phyloP scores from a whole-genome alignment of 2,888 invertebrate genomes.

The Chrysina gloriosa region DNA sequence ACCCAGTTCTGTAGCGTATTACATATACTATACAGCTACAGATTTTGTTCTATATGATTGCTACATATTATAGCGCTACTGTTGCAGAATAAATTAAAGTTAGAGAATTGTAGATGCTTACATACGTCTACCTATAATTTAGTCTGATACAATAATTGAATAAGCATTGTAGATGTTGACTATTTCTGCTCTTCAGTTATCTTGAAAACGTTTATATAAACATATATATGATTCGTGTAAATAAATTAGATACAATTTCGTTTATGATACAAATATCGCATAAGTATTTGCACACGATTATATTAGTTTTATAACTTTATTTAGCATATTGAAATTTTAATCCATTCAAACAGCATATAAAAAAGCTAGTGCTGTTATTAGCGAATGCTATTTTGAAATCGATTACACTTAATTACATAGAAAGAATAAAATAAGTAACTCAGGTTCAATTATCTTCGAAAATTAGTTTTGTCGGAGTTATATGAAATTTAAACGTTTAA shows the following conservation, averaged over 20 bases:
- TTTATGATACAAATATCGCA: neutral
- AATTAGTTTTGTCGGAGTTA: neutral
- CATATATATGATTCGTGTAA: neutral
- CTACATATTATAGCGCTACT: slow-evolving; percentile 4
- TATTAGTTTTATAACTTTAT: slow-evolving; percentile 11
- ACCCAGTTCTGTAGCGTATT: neutral
- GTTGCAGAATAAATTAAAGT: neutral
- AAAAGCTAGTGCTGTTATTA: slow-evolving; percentile 11
- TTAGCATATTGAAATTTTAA: slow-evolving; percentile 27
- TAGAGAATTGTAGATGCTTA: neutral
- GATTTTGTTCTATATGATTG: neutral
- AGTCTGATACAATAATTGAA: neutral
- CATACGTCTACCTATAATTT: slow-evolving; percentile 2
- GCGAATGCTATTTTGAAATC: slow-evolving; percentile 1
- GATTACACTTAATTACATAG: slow-evolving; percentile 24
- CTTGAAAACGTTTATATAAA: neutral
- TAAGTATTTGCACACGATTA: slow-evolving; percentile 18
- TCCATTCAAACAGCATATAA: neutral
- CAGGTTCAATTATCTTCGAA: slow-evolving; percentile 11
- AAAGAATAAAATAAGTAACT: slow-evolving; percentile 10
- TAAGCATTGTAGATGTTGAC: neutral
- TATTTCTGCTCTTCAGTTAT: neutral
- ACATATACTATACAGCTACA: neutral
- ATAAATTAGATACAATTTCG: neutral
- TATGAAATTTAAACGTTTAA: neutral